Evolutionary conservation across 2,113 vertebrate genomes (phyloP), one percentile per base, ranked within the genome.

Genomic region (Varanus salvator): DNA sequence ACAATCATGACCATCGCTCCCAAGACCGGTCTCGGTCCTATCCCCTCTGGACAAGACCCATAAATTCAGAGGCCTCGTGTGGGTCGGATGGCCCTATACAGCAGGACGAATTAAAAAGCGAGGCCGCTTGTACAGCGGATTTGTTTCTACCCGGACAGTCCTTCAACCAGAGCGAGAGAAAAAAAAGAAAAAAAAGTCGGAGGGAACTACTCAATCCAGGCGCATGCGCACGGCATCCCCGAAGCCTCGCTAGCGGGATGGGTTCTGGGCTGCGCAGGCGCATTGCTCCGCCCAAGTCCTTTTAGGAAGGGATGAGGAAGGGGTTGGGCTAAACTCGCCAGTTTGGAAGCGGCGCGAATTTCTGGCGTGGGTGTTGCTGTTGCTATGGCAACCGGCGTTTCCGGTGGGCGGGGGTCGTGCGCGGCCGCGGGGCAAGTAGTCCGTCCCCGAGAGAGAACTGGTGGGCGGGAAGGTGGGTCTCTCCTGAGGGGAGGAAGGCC

Each of bases 341-440:
- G 0, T 6, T 0, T 75, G 72, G 77, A n/a, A 50, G 0, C 21
- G 68, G 60, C 84, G 11, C 80, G 87, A 50, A 27, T 1, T 4
- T 9, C 0, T 0, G 0, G 12, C 29, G 69, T 6, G 4, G 48
- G 27, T 0, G 86, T 0, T 0, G 78, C 1, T 0, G 57, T 80
- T 2, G 48, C 89, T 1, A 48, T 90, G 69, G 74, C 7, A 78
- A 82, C 60, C 6, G 2, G 12, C 0, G 17, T 44, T 93, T 91
- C 90, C 78, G 90, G 88, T 12, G 19, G 0, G 48, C 14, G 77
- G 31, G 54, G 54, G 11, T 21, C 38, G 17, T 66, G 57, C 31
- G 60, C 34, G 3, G 74, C 29, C 3, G 11, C 17, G 8, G 54
- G 29, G 3, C 12, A 8, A 9, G 48, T 21, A 19, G 34, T 11